phyloP scores from a whole-genome alignment of 2,113 vertebrate genomes.

The Ginglymostoma cirratum region DNA sequence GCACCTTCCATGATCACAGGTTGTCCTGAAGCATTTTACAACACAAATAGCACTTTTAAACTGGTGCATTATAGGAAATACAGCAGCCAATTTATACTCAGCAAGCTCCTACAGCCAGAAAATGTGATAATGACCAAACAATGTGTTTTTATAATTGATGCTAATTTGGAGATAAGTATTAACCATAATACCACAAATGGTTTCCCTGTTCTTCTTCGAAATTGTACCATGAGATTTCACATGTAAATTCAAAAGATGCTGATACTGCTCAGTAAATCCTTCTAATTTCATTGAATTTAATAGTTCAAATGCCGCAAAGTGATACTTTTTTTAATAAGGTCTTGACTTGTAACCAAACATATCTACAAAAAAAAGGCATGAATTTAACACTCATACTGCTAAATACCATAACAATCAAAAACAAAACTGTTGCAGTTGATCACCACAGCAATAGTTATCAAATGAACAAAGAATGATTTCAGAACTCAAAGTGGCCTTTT shows the following conservation, averaged over 20 bases:
- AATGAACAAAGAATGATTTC: background rate
- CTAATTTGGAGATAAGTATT: background rate
- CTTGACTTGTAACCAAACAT: background rate
- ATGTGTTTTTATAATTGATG: background rate
- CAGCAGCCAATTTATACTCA: background rate
- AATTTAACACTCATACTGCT: background rate
- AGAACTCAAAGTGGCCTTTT: too few species aligned
- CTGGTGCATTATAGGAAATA: background rate
- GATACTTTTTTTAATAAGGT: background rate
- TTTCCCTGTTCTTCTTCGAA: background rate
- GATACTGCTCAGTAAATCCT: background rate
- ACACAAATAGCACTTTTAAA: background rate
- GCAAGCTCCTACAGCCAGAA: background rate
- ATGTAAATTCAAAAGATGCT: background rate
- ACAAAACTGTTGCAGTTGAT: background rate
- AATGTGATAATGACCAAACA: background rate
- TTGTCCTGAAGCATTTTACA: background rate
- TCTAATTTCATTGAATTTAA: too few species aligned
- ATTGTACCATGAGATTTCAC: background rate
- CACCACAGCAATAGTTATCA: background rate
- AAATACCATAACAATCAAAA: background rate
- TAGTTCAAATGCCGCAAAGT: background rate
- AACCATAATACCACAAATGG: background rate
- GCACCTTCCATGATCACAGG: background rate
- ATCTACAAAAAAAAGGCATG: background rate